Evolutionary conservation across 2,113 vertebrate species (phyloP).

Genomic region (Dicerorhinus sumatrensis): DNA sequence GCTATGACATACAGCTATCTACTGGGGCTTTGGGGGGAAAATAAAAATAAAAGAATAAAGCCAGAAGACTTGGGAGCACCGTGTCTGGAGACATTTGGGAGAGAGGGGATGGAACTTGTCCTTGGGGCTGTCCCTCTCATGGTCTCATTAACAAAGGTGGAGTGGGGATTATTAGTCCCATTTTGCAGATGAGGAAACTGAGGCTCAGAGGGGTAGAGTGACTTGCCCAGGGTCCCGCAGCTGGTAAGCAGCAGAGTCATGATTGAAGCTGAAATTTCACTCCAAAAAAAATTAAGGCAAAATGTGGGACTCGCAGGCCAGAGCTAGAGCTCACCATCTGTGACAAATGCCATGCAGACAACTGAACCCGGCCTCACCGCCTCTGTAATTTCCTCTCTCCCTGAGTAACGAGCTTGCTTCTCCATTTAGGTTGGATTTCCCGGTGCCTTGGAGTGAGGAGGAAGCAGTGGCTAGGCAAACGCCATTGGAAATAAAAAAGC

Average conservation of each 20-base stretch:
- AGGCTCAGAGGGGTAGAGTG: too few species aligned
- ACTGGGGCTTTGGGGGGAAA: too few species aligned
- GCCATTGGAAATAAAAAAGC: not conserved
- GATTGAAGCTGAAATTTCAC: not conserved
- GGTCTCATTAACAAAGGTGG: not conserved
- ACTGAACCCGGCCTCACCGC: not conserved
- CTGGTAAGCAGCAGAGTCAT: not conserved
- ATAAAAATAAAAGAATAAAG: not conserved
- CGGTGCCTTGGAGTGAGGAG: not conserved
- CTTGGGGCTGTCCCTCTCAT: not conserved
- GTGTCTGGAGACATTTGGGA: not conserved
- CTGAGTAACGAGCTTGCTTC: not conserved
- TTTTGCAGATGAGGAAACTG: too few species aligned
- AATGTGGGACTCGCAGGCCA: not conserved
- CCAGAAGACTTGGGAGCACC: not conserved
- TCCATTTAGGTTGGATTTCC: not conserved
- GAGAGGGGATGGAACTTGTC: not conserved
- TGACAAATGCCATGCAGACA: not conserved
- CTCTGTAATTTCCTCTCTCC: not conserved
- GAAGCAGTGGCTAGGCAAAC: not conserved
- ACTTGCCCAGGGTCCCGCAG: too few species aligned
- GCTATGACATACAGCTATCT: too few species aligned
- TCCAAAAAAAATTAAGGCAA: not conserved
- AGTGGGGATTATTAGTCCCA: too few species aligned
- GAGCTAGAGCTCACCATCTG: not conserved